Percentiles rank a stretch among this genome's conserved stretches.
Evolutionary conservation across 2,797 vertebrate genomes (phyloP).

Genomic region (Knipowitschia caucasica): DNA sequence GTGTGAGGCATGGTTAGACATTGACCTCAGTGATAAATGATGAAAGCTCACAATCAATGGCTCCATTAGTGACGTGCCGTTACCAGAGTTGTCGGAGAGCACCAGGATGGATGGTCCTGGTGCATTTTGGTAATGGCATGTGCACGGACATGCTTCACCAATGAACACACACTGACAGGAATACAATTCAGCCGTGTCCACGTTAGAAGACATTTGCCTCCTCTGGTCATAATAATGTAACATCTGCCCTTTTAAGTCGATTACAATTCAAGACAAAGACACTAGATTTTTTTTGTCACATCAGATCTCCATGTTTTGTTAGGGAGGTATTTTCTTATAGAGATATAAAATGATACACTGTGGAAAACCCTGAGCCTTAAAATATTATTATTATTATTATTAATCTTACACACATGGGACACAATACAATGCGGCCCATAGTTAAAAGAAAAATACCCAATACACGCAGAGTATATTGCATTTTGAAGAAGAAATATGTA

Average conservation of each 20-base stretch:
- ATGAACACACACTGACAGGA: constrained; percentile 11
- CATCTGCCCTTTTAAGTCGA: constrained; percentile 1
- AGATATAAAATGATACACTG: too few species aligned
- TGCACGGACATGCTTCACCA: constrained; percentile 23
- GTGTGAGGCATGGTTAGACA: constrained; percentile 31
- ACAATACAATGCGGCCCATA: too few species aligned
- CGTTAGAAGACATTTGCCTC: constrained; percentile 1
- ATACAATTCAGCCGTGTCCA: constrained; percentile 4
- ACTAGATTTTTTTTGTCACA: too few species aligned
- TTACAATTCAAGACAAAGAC: constrained; percentile 4
- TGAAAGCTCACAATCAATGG: constrained; percentile 56
- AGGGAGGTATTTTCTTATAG: too few species aligned
- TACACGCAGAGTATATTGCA: too few species aligned
- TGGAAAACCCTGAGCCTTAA: too few species aligned
- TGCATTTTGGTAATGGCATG: constrained; percentile 37
- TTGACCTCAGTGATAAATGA: constrained; percentile 55
- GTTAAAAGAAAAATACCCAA: too few species aligned
- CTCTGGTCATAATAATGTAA: constrained; percentile 12
- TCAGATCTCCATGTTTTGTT: too few species aligned
- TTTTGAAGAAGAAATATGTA: too few species aligned
- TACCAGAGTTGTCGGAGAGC: constrained; percentile 29
- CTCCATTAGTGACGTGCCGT: constrained; percentile 41
- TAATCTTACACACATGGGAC: too few species aligned
- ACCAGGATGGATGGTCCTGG: constrained; percentile 28
- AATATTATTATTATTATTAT: too few species aligned